Base-by-base conservation (phyloP, 2,113 vertebrate species). In the Oncorhynchus tshawytscha region DNA sequence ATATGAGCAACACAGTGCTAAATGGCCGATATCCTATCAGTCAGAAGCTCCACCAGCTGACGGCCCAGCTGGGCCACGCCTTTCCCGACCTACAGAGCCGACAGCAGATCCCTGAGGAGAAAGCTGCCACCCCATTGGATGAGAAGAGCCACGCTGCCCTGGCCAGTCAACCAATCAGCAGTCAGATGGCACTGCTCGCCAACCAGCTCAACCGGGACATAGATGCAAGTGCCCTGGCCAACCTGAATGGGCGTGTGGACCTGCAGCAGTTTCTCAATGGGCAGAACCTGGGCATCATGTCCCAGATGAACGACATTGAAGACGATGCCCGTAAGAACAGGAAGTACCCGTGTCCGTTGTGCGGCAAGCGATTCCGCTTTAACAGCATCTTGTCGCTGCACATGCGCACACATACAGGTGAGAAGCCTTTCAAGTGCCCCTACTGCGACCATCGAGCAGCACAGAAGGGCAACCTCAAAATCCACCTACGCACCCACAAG, bases 11-110 rank as follows among this genome's bases (percentile, higher is more conserved):
- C 89, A 95, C 96, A 11, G 94, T 99, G 75, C 94, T 98, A 88
- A 99, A 99, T 92, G 98, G 98, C 85, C 98, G 97, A 88, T 99
- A 99, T 92, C 97, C 98, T 70, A 98, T 99, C 94, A 99, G 96
- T 90, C 98, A 99, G 90, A 99, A 99, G 90, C 91, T 99, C 85
- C 98, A 98, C 79, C 98, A 96, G 92, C 95, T 99, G 82, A 98
- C 97, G 70, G 95, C 97, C 69, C 98, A 98, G 93, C 94, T 99
- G 83, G 96, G 96, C 85, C 98, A 99, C 94, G 97, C 96, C 85
- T 99, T 98, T 75, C 96, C 97, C 0, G 97, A 99, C 77, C 92
- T 98, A 49, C 98, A 97, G 68, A 94, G 93, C 84, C 94, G 96
- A 68, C 97, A 98, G 86, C 97, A 97, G 90, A 96, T 93, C 76